Evolutionary conservation across 2,797 vertebrate genomes (phyloP).

Genomic region (Carapus acus): DNA sequence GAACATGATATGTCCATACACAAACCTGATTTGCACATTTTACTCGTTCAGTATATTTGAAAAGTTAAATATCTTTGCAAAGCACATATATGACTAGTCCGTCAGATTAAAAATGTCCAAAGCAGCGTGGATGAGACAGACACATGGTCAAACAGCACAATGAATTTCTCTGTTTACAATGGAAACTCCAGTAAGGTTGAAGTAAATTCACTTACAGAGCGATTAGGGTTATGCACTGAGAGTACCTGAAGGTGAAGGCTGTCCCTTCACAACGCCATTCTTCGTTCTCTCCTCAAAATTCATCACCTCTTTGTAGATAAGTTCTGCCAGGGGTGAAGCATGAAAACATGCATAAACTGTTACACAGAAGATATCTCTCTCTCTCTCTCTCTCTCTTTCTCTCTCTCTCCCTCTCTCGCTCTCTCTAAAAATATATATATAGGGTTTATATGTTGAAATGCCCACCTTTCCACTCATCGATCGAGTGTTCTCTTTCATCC

Average conservation of each 20-base stretch:
- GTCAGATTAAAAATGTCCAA: no score
- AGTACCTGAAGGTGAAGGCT: slow-evolving; percentile 99
- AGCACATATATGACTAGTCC: no score
- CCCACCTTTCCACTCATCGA: slow-evolving; percentile 99
- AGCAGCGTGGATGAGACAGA: slow-evolving; percentile 59
- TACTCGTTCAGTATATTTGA: no score
- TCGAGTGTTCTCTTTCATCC: slow-evolving; percentile 99
- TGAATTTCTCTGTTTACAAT: slow-evolving; percentile 62
- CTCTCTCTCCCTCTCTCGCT: no score
- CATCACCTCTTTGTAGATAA: slow-evolving; percentile 99
- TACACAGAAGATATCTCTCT: not conserved
- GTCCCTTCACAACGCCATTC: slow-evolving; percentile 99
- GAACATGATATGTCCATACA: slow-evolving; percentile 42
- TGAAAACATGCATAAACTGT: not conserved
- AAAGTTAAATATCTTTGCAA: no score
- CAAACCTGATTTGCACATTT: no score
- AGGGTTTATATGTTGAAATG: not conserved
- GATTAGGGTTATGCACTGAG: slow-evolving; percentile 84
- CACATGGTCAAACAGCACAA: slow-evolving; percentile 68
- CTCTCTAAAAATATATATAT: no score
- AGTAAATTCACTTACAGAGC: slow-evolving; percentile 82
- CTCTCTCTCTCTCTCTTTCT: no score
- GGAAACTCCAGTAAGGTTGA: slow-evolving; percentile 67
- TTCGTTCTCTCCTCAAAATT: slow-evolving; percentile 99
- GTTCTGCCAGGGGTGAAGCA: slow-evolving; percentile 73